phyloP scores from a whole-genome alignment of 1,140 invertebrate species.

The Idris sp. region DNA sequence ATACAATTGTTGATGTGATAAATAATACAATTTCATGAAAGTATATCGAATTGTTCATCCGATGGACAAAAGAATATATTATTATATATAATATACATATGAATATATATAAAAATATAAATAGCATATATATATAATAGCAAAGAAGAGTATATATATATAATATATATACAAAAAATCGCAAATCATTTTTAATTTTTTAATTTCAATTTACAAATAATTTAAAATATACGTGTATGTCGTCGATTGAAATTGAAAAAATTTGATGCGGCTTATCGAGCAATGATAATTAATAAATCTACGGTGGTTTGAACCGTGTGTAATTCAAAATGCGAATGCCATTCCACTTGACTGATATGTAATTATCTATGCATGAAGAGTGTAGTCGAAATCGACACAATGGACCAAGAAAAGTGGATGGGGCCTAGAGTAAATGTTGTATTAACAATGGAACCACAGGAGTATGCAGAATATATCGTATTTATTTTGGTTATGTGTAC shows the following conservation, averaged over 20 bases:
- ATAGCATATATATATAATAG: constrained; percentile 46
- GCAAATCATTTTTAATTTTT: constrained; percentile 49
- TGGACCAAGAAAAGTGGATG: constrained; percentile 35
- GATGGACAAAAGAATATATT: constrained; percentile 44
- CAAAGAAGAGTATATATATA: constrained; percentile 48
- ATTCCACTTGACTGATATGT: constrained; percentile 48
- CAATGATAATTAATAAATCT: constrained; percentile 17
- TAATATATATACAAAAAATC: constrained; percentile 37
- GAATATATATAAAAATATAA: constrained; percentile 49
- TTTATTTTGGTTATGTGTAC: constrained; percentile 62
- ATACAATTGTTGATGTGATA: constrained; percentile 60
- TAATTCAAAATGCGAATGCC: constrained; percentile 33
- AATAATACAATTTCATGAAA: constrained; percentile 61
- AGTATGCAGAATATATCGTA: constrained; percentile 48
- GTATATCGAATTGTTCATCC: constrained; percentile 53
- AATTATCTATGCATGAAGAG: constrained; percentile 35
- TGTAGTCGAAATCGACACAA: constrained; percentile 26
- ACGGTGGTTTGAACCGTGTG: constrained; percentile 38
- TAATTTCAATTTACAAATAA: constrained; percentile 38
- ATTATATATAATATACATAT: constrained; percentile 57
- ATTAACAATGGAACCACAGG: constrained; percentile 15
- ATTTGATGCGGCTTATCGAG: constrained; percentile 11
- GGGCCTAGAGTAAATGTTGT: constrained; percentile 17
- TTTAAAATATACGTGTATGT: constrained; percentile 18
- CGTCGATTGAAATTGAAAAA: constrained; percentile 34